Percentiles rank a stretch among this genome's conserved stretches.
These are phyloP conservation scores for Nebria brevicollis DNA, from an alignment of 2,888 invertebrate genomes.

Conservation along the genomic window DNA sequence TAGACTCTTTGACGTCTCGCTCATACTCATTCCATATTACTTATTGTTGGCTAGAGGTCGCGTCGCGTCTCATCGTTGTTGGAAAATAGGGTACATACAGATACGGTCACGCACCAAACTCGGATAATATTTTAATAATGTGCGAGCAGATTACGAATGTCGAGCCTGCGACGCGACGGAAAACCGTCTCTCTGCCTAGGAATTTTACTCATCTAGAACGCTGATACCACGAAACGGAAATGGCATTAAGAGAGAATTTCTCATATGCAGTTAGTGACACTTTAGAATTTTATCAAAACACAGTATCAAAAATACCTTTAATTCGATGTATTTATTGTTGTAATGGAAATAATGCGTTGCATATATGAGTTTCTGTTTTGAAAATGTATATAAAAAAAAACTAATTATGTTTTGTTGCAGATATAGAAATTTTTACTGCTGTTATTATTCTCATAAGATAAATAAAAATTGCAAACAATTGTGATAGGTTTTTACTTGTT, in stretches of 20 bases:
- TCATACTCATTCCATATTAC: not conserved
- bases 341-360: too few species aligned
- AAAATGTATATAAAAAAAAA: too few species aligned
- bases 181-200: slow-evolving; percentile 27
- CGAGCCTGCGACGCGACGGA: not conserved
- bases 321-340: too few species aligned
- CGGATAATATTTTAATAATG: slow-evolving; percentile 46
- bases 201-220: slow-evolving; percentile 39
- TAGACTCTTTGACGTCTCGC: not conserved
- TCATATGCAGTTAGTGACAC: not conserved
- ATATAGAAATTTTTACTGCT: too few species aligned
- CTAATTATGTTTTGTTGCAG: too few species aligned
- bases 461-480: too few species aligned
- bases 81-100: slow-evolving; percentile 5
- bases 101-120: slow-evolving; percentile 33
- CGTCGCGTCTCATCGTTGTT: not conserved
- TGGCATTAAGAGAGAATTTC: not conserved
- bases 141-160: slow-evolving; percentile 42
- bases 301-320: not conserved
- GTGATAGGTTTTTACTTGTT: too few species aligned
- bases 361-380: too few species aligned
- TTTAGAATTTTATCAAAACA: not conserved
- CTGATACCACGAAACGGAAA: not conserved
- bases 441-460: too few species aligned
- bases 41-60: not conserved